Evolutionary conservation across 2,888 invertebrate species (phyloP), one percentile per base, ranked within the genome.

Genomic region (Formica aserva): DNA sequence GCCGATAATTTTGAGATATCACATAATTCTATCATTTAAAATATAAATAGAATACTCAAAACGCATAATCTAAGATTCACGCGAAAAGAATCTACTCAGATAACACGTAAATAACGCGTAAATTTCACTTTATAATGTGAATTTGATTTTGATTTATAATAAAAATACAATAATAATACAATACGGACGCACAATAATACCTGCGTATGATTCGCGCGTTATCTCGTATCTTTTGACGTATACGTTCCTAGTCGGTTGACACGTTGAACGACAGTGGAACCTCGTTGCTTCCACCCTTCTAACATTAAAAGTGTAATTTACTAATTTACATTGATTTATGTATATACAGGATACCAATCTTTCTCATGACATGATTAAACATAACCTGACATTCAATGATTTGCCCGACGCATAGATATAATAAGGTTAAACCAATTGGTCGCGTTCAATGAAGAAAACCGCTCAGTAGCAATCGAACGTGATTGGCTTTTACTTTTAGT

Each of bases 221-320:
- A 72, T 32, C 13, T 18, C 32, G 41, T 69, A 69, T 22, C 18
- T 71, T 35, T 35, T 18, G 22, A 72, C 26, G 60, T 32, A 32
- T 15, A 60, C 18, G 45, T 60, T 78, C 26, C 41, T 35, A 78
- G 22, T 71, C 71, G 32, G 1, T 13, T n/a, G 60, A 35, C 45
- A n/a, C 41, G 35, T 78, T 32, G 41, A 35, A 35, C 32, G 32
- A 60, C 45, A 35, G n/a, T 41, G 32, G 26, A 15, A 38, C 18
- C n/a, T n/a, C 32, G 35, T 60, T n/a, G 57, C 11, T 69, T 78
- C 60, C 2, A 78, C 72, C 18, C 60, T 52, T n/a, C n/a, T 26
- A 72, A 72, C 35, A 72, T 80, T 45, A 80, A 22, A n/a, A 55
- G 72, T 78, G 60, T 71, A 78, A 78, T 78, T 78, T 60, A 78